Percentiles rank a stretch among this genome's conserved stretches.
Conservation (phyloP, 2,797 vertebrate species). For the Sebastes melanostomus region DNA sequence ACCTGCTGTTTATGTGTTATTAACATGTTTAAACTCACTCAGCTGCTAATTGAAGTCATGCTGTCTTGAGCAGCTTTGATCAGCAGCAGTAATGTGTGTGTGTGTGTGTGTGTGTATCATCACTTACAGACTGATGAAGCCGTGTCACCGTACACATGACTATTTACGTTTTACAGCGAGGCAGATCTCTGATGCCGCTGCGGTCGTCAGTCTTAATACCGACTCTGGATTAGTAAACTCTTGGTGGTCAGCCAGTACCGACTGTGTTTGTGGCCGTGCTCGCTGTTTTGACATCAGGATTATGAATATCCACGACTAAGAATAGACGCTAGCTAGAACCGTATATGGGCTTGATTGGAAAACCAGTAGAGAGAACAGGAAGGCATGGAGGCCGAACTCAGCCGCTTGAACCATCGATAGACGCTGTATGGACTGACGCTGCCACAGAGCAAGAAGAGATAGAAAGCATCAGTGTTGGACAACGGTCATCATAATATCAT, state of each 20-base stretch:
- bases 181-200: neutral
- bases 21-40: constrained; percentile 11
- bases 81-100: neutral
- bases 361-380: constrained; percentile 10
- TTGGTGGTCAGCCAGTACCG: constrained; percentile 20
- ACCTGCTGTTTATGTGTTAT: constrained; percentile 3
- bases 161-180: neutral
- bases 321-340: constrained; percentile 42
- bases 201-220: neutral
- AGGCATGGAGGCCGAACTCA: neutral
- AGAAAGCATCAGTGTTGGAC: neutral
- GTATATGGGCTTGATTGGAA: constrained; percentile 25
- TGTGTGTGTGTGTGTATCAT: neutral
- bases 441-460: neutral
- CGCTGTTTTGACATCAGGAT: constrained; percentile 44
- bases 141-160: neutral
- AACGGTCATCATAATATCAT: neutral
- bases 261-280: neutral
- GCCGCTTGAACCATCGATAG: constrained; percentile 2
- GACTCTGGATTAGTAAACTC: constrained; percentile 40
- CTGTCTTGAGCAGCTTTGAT: neutral
- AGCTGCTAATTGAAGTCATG: neutral
- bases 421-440: neutral
- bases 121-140: neutral
- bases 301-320: constrained; percentile 46